These are phyloP conservation scores for Garrulus glandarius DNA, from an alignment of 2,797 vertebrate genomes.

Conservation along the genomic window DNA sequence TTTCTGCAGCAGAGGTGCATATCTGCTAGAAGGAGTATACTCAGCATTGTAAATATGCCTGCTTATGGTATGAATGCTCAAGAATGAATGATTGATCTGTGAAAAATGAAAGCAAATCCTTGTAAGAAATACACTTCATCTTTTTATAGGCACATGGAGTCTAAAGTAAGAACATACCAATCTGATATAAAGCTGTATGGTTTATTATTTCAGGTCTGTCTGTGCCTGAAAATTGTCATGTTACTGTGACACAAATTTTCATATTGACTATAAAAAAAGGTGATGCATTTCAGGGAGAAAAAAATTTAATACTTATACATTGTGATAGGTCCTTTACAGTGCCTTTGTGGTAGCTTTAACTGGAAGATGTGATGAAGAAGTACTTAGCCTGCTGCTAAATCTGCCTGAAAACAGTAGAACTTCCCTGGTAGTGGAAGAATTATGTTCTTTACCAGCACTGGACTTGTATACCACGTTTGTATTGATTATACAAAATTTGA, in stretches of 20 bases:
- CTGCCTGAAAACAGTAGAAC: slow-evolving; percentile 24
- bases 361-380: slow-evolving; percentile 63
- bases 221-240: background rate
- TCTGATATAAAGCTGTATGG: background rate
- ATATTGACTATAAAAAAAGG: background rate
- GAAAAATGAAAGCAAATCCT: background rate
- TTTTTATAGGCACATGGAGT: background rate
- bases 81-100: background rate
- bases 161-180: background rate
- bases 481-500: slow-evolving; percentile 45
- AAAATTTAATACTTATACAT: accelerated
- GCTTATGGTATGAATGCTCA: background rate
- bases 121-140: background rate
- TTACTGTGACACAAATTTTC: background rate
- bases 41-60: background rate
- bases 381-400: slow-evolving; percentile 51
- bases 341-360: slow-evolving; percentile 2
- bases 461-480: slow-evolving; percentile 28
- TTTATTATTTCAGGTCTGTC: background rate
- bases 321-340: slow-evolving; percentile 41
- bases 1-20: background rate
- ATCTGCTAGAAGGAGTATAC: background rate
- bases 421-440: slow-evolving; percentile 2
- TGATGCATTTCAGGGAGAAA: background rate
- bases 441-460: slow-evolving; percentile 60